These are phyloP conservation scores for Eulemur mongoz DNA, from an alignment of 2,797 vertebrate genomes.

Conservation along the genomic window DNA sequence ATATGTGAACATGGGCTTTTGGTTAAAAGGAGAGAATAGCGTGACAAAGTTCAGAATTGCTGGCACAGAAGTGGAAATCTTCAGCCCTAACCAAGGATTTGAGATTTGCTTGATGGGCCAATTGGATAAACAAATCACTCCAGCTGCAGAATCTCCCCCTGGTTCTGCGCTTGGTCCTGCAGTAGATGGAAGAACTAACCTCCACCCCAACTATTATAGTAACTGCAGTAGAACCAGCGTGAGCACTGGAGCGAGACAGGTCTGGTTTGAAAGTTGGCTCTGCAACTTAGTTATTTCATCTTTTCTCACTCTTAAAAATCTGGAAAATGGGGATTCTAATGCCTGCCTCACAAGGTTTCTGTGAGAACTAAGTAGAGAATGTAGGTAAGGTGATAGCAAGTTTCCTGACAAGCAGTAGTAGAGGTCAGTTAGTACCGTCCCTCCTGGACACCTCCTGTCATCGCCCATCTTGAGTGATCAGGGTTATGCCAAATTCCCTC, in stretches of 20 bases:
- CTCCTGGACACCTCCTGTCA: neutral
- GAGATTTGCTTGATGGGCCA: neutral
- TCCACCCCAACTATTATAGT: neutral
- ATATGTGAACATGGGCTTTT: neutral
- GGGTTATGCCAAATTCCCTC: neutral
- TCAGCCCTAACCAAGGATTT: neutral
- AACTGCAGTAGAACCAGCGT: neutral
- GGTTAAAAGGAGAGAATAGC: neutral
- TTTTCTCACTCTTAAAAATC: neutral
- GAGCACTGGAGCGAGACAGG: neutral
- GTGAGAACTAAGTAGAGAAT: neutral
- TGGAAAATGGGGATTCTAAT: neutral
- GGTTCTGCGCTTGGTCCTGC: neutral
- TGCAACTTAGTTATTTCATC: neutral
- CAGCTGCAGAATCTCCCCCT: neutral
- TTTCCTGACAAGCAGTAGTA: neutral
- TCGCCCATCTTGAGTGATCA: neutral
- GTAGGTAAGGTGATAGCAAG: neutral
- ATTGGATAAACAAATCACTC: neutral
- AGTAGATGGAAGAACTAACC: neutral
- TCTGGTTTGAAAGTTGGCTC: neutral
- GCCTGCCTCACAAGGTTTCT: neutral
- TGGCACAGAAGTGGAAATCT: neutral
- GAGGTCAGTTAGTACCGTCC: neutral
- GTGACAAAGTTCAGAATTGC: constrained; percentile 1